phyloP scores from a whole-genome alignment of 2,888 invertebrate species.

The Charanyca ferruginea region DNA sequence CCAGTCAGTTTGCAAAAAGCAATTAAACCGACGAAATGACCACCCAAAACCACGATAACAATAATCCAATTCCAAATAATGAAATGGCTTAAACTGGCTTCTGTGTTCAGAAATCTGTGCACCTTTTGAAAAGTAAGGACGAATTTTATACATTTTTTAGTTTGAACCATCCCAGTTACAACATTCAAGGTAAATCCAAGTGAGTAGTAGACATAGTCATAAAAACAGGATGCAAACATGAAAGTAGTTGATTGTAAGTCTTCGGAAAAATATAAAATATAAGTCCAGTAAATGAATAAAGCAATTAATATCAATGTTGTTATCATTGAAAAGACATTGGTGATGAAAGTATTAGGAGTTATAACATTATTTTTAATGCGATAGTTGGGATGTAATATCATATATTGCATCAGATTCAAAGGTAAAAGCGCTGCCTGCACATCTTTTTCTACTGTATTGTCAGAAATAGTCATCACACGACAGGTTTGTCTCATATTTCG shows the following conservation, averaged over 20 bases:
- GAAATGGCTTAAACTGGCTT: slow-evolving; percentile 3
- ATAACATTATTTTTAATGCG: slow-evolving; percentile 13
- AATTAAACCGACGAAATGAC: neutral
- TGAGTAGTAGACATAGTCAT: slow-evolving; percentile 24
- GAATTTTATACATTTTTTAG: no score
- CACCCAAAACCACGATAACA: neutral
- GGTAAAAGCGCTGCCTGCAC: no score
- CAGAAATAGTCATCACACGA: no score
- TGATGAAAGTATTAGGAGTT: no score
- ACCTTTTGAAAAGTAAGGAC: slow-evolving; percentile 33
- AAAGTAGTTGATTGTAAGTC: neutral
- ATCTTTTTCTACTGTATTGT: no score
- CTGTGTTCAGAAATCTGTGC: slow-evolving; percentile 25
- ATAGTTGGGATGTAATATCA: slow-evolving; percentile 26
- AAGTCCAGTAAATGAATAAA: slow-evolving; percentile 1
- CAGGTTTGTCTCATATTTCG: no score
- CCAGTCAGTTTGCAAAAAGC: neutral
- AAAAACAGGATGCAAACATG: neutral
- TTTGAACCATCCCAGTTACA: neutral
- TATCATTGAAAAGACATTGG: slow-evolving; percentile 6
- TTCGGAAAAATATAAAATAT: neutral
- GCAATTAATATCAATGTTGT: slow-evolving; percentile 20
- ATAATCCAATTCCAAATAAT: slow-evolving; percentile 17
- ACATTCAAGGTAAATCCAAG: slow-evolving; percentile 21
- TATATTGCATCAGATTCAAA: no score